Evolutionary conservation across 2,113 vertebrate genomes (phyloP), one percentile per base, ranked within the genome.

Genomic region (Oplegnathus fasciatus): DNA sequence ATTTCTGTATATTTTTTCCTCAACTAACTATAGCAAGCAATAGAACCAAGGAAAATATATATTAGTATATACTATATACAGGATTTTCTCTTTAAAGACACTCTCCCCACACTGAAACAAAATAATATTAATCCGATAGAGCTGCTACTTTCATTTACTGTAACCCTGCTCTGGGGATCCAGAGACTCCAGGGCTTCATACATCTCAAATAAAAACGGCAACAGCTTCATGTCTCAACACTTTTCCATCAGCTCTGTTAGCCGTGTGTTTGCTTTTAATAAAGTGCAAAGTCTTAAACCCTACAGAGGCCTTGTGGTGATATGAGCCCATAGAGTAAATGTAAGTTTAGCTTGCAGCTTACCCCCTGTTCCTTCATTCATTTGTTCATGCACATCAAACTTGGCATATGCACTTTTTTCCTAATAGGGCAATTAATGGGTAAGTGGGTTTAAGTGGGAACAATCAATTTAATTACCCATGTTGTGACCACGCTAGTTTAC

Each of bases 121-220:
- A 92, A 95, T 75, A 93, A 94, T 93, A 96, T 95, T 93, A 96
- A 95, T 96, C 92, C 95, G 89, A 94, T 95, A 92, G 93, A 93
- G 89, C 92, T 93, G 95, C 94, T 95, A 90, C 94, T 96, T 97
- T 95, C 95, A 96, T 96, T 96, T 96, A 94, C 96, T 88, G 69
- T 94, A 91, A 95, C 91, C 92, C 93, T 85, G 91, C 96, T 96
- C 93, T 37, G 92, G 96, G 95, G 95, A 96, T 95, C 94, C 89
- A 87, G 89, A 87, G 42, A 93, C 95, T 95, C 94, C 93, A 93
- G 94, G 93, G 92, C 93, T 96, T 96, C 94, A 95, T 94, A 95
- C 93, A 95, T 95, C 95, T 96, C 94, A 96, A 95, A 96, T 96
- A 95, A 95, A 96, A 95, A 95, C 94, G 54, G 87, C 93, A 95